Evolutionary conservation across 2,888 invertebrate species (phyloP).

Genomic region (Sclerodermus sp.): DNA sequence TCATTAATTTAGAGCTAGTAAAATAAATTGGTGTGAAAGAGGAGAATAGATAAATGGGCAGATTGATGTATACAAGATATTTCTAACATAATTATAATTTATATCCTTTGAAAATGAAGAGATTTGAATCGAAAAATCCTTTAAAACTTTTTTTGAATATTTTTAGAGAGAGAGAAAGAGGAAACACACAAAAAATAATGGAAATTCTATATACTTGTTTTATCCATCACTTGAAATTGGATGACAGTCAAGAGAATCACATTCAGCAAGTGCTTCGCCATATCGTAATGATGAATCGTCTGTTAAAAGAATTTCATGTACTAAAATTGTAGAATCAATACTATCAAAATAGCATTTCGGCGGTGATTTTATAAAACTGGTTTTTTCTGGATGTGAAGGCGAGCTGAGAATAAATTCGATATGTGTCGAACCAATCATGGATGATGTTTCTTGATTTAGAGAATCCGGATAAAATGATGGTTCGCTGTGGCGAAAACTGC

Average conservation of each 20-base stretch:
- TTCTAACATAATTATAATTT: no score
- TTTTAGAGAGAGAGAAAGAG: no score
- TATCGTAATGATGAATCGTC: slow-evolving; percentile 57
- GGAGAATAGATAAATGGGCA: no score
- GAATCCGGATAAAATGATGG: slow-evolving; percentile 60
- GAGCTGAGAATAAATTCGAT: slow-evolving; percentile 60
- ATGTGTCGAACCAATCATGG: slow-evolving; percentile 58
- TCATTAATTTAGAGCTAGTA: no score
- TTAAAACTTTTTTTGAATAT: no score
- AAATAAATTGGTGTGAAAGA: no score
- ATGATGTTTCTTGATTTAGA: slow-evolving; percentile 59
- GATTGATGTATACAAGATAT: no score
- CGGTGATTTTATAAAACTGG: slow-evolving; percentile 54
- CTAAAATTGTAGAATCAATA: slow-evolving; percentile 61
- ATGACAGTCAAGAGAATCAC: slow-evolving; percentile 62
- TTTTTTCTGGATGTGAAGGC: slow-evolving; percentile 52
- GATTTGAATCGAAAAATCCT: no score
- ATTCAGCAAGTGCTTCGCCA: slow-evolving; percentile 63
- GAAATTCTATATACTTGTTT: no score
- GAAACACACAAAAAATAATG: no score
- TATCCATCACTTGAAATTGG: slow-evolving; percentile 46
- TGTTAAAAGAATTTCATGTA: slow-evolving; percentile 51
- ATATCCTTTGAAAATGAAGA: no score
- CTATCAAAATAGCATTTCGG: slow-evolving; percentile 66
- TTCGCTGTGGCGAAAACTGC: slow-evolving; percentile 46